phyloP scores from a whole-genome alignment of 2,113 vertebrate genomes.

The Erythrocercus mccallii region DNA sequence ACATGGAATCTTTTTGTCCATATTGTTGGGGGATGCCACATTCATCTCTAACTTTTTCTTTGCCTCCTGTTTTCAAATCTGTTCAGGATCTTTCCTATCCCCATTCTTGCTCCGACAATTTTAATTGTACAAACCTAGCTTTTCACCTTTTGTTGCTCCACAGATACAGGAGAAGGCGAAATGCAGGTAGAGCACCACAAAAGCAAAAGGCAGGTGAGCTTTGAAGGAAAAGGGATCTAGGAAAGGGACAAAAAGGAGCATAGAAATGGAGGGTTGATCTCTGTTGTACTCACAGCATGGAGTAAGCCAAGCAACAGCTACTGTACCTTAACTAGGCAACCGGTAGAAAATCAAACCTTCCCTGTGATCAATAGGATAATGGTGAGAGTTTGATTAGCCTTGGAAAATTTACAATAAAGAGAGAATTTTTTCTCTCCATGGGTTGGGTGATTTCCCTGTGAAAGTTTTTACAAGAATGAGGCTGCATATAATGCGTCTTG shows the following conservation, averaged over 20 bases:
- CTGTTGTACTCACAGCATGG: conserved; percentile 62
- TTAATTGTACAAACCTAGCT: conserved; percentile 57
- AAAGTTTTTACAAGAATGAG: conserved; percentile 71
- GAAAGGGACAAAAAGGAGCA: conserved; percentile 53
- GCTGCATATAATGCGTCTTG: conserved; percentile 67
- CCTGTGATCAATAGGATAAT: conserved; percentile 54
- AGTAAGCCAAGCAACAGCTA: conserved; percentile 62
- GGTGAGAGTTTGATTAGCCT: conserved; percentile 62
- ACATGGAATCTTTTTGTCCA: neutral
- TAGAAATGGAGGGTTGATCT: conserved; percentile 62
- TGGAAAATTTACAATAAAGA: conserved; percentile 63
- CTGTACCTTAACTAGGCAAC: conserved; percentile 62
- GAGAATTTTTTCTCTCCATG: conserved; percentile 57
- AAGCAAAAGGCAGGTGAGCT: conserved; percentile 61
- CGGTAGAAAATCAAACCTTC: conserved; percentile 59
- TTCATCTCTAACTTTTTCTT: neutral
- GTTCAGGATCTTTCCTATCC: neutral
- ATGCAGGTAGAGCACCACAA: conserved; percentile 58
- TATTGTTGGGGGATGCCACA: neutral
- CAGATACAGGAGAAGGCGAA: conserved; percentile 8
- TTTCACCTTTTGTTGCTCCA: conserved; percentile 59
- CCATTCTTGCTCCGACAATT: neutral
- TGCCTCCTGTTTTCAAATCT: conserved; percentile 19
- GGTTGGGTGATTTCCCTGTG: conserved; percentile 61
- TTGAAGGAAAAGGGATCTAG: conserved; percentile 54